phyloP scores from a whole-genome alignment of 2,797 vertebrate species.

The Phyllotis vaccarum region DNA sequence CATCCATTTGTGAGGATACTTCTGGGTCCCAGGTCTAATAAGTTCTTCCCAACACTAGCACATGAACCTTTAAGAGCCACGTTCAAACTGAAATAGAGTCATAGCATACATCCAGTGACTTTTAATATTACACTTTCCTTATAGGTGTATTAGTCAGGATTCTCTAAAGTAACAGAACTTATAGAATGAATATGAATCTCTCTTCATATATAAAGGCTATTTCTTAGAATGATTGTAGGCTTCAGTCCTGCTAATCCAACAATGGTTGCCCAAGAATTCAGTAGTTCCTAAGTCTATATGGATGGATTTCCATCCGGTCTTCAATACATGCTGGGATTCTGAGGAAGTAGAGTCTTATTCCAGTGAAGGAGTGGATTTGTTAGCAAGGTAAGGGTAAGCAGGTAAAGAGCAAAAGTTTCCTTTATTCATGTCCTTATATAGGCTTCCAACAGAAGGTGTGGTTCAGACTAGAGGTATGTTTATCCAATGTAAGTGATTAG shows the following conservation, averaged over 20 bases:
- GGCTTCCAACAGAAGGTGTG: not conserved
- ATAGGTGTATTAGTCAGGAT: not conserved
- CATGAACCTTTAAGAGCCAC: not conserved
- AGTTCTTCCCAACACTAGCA: not conserved
- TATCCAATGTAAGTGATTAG: not conserved
- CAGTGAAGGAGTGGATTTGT: not conserved
- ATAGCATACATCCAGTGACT: not conserved
- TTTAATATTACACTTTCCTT: not conserved
- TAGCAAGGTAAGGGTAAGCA: not conserved
- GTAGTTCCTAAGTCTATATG: not conserved
- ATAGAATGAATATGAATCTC: not conserved
- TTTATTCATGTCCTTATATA: not conserved
- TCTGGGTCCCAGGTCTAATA: no score
- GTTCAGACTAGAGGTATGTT: not conserved
- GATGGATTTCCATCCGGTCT: not conserved
- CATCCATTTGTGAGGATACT: not conserved
- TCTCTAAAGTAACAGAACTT: not conserved
- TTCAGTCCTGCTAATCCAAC: not conserved
- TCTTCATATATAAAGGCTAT: not conserved
- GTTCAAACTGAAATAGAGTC: not conserved
- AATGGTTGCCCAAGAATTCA: not conserved
- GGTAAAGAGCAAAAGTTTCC: not conserved
- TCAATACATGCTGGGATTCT: not conserved
- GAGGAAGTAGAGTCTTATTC: not conserved
- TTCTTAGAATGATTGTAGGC: not conserved